Base-by-base conservation (phyloP, 2,113 vertebrate genomes). In the Oreocharis arfaki region DNA sequence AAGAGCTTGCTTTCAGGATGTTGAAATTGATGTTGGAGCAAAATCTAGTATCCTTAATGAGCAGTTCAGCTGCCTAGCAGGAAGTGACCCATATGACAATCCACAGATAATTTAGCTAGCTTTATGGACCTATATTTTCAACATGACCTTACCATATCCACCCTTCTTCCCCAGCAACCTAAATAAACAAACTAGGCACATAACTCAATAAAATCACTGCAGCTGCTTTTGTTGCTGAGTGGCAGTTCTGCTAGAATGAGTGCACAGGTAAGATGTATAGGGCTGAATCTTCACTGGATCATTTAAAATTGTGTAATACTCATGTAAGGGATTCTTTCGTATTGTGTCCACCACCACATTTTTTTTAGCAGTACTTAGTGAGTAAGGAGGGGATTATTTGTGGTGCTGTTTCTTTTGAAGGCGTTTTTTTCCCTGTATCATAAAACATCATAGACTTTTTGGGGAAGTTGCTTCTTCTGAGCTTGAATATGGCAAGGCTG, bases 41-140 rank as follows among this genome's bases (percentile, higher is more conserved):
- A 73, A 85, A 74, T 91, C 63, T 93, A 46, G n/a, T 87, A 20
- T 87, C 63, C 74, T 90, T 95, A 96, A 96, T 94, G 87, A 93
- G 82, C 67, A 85, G 50, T 76, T 93, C 77, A 92, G 67, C 88
- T 94, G 84, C 39, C 30, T 76, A 73, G 61, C 70, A 65, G 93
- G 93, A 95, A 93, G 50, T 73, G 30, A 44, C 46, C 74, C 65
- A 27, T 61, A 41, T 87, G 91, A 82, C 49, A 84, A 32, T 64
- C 73, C 60, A 53, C 41, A 89, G 81, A 89, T 96, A 95, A 85
- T 68, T 87, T 68, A 94, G 39, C 69, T 78, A 77, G 74, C 63
- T 96, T 92, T 68, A 56, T 93, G 81, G 88, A 69, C 57, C 28
- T 82, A 0, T 60, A 41, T 84, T 89, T 91, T 85, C 65, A 82